Evolutionary conservation across 2,113 vertebrate genomes (phyloP), one percentile per base, ranked within the genome.

Genomic region (Pimephales promelas): DNA sequence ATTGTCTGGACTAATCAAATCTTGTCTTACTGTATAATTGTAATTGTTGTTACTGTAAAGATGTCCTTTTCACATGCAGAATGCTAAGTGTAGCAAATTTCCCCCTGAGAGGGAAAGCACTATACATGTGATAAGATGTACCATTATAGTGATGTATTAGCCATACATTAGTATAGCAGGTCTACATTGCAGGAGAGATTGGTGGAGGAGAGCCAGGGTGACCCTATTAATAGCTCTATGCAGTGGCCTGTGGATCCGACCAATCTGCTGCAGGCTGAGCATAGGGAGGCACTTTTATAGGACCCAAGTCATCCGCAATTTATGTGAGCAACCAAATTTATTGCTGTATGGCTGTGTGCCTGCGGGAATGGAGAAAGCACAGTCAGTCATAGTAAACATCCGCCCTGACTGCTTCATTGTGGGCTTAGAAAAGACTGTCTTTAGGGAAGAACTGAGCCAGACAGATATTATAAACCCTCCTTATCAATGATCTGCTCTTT

Each of bases 181-280:
- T 79, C 34, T 82, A 86, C 68, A 75, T 81, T 54, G 49, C 68
- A 83, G 75, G 47, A 66, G 34, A 49, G 70, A 68, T 49, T 40
- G 64, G 79, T 52, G 87, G 82, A 76, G 31, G 77, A 45, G 84
- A 86, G 79, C 52, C 10, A 80, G 68, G 87, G 82, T 87, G 82
- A 88, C 62, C 85, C 87, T 92, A 91, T 92, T 91, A 90, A 92
- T 92, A 92, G 86, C 81, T 70, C 85, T 72, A 78, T 87, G 86
- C 84, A 54, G 87, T 83, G 89, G 86, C 79, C 88, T 74, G 68
- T 82, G 83, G 56, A 79, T 70, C 52, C 79, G 68, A 79, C 70
- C 82, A 82, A 62, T 85, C 83, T 89, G 90, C 88, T 61, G 89
- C 87, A 87, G 73, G 22, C 31, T 31, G 49, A 70, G 85, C 28